Evolutionary conservation across 2,797 vertebrate genomes (phyloP).

Genomic region (Fringilla coelebs): DNA sequence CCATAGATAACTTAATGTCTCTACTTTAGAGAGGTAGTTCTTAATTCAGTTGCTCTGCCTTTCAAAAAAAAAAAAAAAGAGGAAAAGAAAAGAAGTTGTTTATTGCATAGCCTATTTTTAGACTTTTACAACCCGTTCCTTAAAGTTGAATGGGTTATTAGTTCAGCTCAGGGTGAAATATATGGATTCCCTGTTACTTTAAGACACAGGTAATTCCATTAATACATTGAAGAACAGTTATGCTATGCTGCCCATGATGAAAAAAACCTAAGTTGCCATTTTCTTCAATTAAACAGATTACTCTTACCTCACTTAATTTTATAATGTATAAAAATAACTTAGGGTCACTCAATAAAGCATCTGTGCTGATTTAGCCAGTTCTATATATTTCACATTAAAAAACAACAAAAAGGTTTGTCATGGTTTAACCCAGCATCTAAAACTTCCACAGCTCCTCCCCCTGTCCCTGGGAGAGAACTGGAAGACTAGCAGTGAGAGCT

Average conservation of each 20-base stretch:
- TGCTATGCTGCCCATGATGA: background rate
- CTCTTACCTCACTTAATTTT: background rate
- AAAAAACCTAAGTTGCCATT: background rate
- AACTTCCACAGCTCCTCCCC: fast-evolving
- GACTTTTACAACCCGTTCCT: background rate
- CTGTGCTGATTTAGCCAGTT: background rate
- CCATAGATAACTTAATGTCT: background rate
- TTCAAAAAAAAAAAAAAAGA: background rate
- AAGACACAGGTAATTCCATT: background rate
- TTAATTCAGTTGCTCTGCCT: background rate
- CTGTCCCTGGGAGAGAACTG: background rate
- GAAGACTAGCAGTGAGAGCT: background rate
- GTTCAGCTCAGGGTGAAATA: background rate
- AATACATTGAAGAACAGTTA: background rate
- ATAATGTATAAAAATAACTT: background rate
- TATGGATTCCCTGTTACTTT: background rate
- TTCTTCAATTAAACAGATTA: background rate
- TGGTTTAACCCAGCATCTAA: background rate
- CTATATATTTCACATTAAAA: background rate
- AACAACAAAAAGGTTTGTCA: background rate
- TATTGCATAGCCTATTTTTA: background rate
- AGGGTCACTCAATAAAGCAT: background rate
- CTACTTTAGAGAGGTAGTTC: background rate
- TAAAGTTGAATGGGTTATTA: background rate
- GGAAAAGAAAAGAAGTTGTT: background rate